These are phyloP conservation scores for Andrena dorsata DNA, from an alignment of 2,888 invertebrate species.

Conservation along the genomic window DNA sequence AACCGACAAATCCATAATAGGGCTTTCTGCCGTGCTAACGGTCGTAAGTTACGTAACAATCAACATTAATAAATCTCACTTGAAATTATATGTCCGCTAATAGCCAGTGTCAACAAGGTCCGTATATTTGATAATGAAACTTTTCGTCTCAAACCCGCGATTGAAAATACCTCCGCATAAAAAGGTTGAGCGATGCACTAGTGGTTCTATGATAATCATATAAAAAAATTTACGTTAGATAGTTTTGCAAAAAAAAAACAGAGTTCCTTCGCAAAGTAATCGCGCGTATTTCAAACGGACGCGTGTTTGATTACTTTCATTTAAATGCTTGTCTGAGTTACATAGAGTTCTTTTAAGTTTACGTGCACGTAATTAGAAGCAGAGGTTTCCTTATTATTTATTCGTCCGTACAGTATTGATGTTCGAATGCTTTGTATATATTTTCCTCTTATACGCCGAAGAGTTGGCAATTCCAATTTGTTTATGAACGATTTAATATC, in stretches of 20 bases:
- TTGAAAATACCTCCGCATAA: conserved; percentile 27
- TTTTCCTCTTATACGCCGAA: conserved; percentile 19
- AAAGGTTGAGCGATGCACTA: conserved; percentile 26
- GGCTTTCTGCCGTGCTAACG: conserved; percentile 36
- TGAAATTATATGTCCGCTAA: conserved; percentile 4
- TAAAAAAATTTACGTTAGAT: conserved; percentile 32
- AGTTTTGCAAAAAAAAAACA: conserved; percentile 20
- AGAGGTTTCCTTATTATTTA: conserved; percentile 31
- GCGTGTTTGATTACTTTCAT: conserved; percentile 24
- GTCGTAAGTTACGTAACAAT: conserved; percentile 39
- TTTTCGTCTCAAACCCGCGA: conserved; percentile 7
- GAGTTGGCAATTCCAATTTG: conserved; percentile 24
- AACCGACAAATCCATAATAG: conserved; percentile 31
- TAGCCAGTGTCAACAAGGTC: not conserved
- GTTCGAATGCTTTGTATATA: conserved; percentile 39
- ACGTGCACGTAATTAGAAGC: conserved; percentile 26
- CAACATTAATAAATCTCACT: conserved; percentile 17
- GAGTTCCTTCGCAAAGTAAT: conserved; percentile 40
- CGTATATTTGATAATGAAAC: conserved; percentile 22
- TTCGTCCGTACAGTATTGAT: conserved; percentile 41
- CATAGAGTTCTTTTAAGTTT: conserved; percentile 29
- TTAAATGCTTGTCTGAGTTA: not conserved
- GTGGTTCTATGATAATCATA: conserved; percentile 25
- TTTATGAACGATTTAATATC: conserved; percentile 15
- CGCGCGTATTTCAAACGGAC: not conserved